Percentiles rank a stretch among this genome's conserved stretches.
These are phyloP conservation scores for Sarcophaga peregrina DNA, from an alignment of 1,140 invertebrate genomes.

Conservation along the genomic window DNA sequence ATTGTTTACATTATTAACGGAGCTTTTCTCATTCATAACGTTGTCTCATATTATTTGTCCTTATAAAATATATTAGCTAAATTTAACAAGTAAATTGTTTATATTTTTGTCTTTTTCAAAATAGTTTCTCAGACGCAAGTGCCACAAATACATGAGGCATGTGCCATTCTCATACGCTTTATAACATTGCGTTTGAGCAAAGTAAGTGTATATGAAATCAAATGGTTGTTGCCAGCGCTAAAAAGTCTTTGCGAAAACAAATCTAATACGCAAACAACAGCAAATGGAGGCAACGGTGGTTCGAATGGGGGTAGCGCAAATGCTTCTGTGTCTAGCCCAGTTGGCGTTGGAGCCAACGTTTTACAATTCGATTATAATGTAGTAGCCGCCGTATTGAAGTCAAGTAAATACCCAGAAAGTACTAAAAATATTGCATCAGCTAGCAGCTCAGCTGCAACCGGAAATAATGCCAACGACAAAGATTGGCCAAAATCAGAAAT, in stretches of 20 bases:
- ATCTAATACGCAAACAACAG: constrained; percentile 36
- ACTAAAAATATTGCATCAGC: constrained; percentile 58
- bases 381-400: constrained; percentile 56
- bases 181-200: constrained; percentile 60
- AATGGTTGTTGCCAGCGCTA: constrained; percentile 60
- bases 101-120: too few relatives aligned
- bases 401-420: constrained; percentile 59
- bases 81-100: too few relatives aligned
- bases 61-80: too few relatives aligned
- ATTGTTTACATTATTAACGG: too few relatives aligned
- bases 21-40: too few relatives aligned
- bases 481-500: constrained; percentile 70
- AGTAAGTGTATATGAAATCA: constrained; percentile 59
- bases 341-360: constrained; percentile 4
- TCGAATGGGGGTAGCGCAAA: not conserved
- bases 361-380: constrained; percentile 59
- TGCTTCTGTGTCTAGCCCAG: not conserved
- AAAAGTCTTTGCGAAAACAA: constrained; percentile 61
- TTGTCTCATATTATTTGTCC: too few relatives aligned
- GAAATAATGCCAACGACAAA: constrained; percentile 66
- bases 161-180: constrained; percentile 60
- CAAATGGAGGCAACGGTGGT: constrained; percentile 8
- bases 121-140: constrained; percentile 75
- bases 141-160: constrained; percentile 64
- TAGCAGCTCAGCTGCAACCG: not conserved